Base-by-base conservation (phyloP, 2,888 invertebrate species). In the Apotomis capreana region DNA sequence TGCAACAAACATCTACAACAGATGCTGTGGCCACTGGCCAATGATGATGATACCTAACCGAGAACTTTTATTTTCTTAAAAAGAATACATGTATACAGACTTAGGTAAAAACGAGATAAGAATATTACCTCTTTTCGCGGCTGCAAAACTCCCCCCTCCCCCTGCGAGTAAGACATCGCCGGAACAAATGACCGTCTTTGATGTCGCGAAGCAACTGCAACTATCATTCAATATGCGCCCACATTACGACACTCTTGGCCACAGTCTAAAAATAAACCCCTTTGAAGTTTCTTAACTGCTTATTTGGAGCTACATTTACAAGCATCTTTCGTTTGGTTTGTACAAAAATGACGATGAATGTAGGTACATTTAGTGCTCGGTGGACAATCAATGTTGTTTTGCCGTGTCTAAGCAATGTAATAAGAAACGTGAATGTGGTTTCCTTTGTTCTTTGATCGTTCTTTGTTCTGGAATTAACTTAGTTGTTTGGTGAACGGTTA, bases 111-210 rank as follows among this genome's bases (percentile, higher is more conserved):
- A 57, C 52, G 12, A 46, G 49, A 55, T 55, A 55, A 54, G 52
- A 64, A 40, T 64, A 67, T 67, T 59, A 61, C 46, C 61, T 59
- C 13, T 69, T 55, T 59, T 63, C 65, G 12, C 65, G 26, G 60
- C 70, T 63, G 69, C 64, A 70, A 51, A 60, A 52, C 4, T 40
- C 49, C 26, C 12, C 51, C 12, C 58, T 13, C 49, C 36, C 12
- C 49, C 37, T 3, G 57, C 13, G 46, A 71, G 60, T 61, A 67
- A 71, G 70, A 71, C 70, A 71, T 67, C 70, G 26, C 70, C 61
- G 40, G 65, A 71, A 71, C 70, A 71, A 71, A 71, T 71, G 60
- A 71, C 70, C 70, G 67, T 55, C 70, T 71, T 71, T 67, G 70
- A 71, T 71, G 67, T 61, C 70, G 55, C 55, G n/a, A 61, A 52